A percentile compares a stretch with the other conserved stretches of the same genome.
Conservation (phyloP, 92 coral and sea anemone genomes). For the Montipora capitata region DNA sequence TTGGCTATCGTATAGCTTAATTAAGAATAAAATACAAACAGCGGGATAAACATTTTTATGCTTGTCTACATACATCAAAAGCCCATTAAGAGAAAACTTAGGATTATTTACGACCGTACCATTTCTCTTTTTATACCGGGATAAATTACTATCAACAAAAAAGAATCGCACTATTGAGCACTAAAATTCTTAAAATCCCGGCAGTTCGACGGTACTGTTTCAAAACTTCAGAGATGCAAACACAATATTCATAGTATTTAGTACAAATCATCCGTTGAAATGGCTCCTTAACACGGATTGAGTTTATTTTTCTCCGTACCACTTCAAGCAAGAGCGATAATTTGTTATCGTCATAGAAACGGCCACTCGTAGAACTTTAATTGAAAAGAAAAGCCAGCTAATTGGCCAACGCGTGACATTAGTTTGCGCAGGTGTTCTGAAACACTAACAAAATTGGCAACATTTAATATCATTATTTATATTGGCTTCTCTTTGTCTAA, state of each 20-base stretch:
- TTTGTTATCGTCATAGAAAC: neutral
- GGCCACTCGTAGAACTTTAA: too few relatives aligned
- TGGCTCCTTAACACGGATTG: neutral
- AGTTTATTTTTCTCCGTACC: neutral
- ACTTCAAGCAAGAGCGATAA: neutral
- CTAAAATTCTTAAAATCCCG: too few relatives aligned
- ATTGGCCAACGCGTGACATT: neutral
- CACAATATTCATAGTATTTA: too few relatives aligned
- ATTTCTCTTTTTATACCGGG: too few relatives aligned
- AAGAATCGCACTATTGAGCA: too few relatives aligned
- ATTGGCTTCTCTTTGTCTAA: neutral
- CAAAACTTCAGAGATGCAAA: neutral
- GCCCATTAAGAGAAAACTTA: too few relatives aligned
- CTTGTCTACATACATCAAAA: too few relatives aligned
- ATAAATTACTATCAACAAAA: too few relatives aligned
- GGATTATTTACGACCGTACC: too few relatives aligned
- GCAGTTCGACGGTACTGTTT: too few relatives aligned
- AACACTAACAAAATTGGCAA: neutral
- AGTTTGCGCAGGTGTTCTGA: neutral
- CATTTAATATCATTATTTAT: neutral
- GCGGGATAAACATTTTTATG: too few relatives aligned
- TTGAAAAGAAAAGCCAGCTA: neutral
- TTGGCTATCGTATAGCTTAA: neutral
- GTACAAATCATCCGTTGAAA: neutral
- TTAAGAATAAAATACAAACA: too few relatives aligned